A percentile compares a stretch with the other conserved stretches of the same genome.
Conservation (phyloP, 37 sponge, comb jelly and placozoan genomes). For the Crambe crambe region DNA sequence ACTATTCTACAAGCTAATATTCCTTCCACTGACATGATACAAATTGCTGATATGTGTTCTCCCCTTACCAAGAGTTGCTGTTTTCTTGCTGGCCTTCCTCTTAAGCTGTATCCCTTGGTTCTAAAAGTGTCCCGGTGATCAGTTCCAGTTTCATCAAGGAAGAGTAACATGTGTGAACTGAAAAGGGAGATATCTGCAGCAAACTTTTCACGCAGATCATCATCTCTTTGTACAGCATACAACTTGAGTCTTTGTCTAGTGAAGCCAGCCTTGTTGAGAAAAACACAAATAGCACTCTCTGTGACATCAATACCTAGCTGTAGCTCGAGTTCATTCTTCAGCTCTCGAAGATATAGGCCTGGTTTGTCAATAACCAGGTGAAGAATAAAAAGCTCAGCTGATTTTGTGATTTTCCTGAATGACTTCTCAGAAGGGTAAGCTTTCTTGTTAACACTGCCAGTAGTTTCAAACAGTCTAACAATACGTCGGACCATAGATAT, state of each 20-base stretch:
- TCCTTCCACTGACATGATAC: not conserved
- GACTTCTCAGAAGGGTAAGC: too few relatives aligned
- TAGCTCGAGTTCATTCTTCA: conserved; percentile 11
- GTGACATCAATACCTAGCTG: not conserved
- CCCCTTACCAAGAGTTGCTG: not conserved
- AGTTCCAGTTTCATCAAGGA: conserved; percentile 32
- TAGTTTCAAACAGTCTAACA: too few relatives aligned
- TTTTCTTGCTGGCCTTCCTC: not conserved
- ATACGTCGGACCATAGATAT: too few relatives aligned
- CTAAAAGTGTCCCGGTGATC: not conserved
- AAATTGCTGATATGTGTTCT: not conserved
- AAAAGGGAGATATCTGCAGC: conserved; percentile 19
- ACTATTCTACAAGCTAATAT: not conserved
- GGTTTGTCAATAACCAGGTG: conserved; percentile 28
- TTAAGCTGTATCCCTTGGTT: not conserved
- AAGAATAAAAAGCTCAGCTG: conserved; percentile 32
- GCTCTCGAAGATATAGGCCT: conserved; percentile 22
- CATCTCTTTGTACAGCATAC: conserved; percentile 17
- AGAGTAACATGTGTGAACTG: conserved; percentile 23
- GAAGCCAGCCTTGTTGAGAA: conserved; percentile 23
- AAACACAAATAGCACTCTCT: conserved; percentile 18
- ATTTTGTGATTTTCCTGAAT: too few relatives aligned
- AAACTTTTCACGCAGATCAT: conserved; percentile 11
- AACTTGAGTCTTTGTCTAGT: conserved; percentile 21
- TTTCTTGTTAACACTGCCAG: too few relatives aligned